Base-by-base conservation (phyloP, 2,888 invertebrate genomes). In the Microplitis deprimator region DNA sequence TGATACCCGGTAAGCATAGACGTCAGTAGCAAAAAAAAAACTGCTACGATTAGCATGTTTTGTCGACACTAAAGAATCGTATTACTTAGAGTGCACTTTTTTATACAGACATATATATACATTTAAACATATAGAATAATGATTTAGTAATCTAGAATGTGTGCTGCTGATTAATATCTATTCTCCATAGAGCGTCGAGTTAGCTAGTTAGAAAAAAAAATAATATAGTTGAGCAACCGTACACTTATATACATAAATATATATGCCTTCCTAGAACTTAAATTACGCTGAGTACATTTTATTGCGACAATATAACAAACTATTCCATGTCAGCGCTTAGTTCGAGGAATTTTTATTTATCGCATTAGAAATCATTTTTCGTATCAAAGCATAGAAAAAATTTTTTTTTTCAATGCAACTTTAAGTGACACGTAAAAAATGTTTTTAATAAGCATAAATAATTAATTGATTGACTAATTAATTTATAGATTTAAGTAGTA, bases 211-310 rank as follows among this genome's bases (percentile, higher is more conserved):
- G 41, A 50, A 59, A 17, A 69, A 69, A 50, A 50, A 40, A 17
- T 38, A 61, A 61, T 60, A 77, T 81, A 80, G 83, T 87, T 87
- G 84, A 84, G 87, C 86, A 86, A 87, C 83, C 84, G 83, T 82
- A 82, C 81, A 83, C 80, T 41, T 39, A 62, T 50, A 50, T 50
- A 13, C 0, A 5, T 50, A 50, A 50, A 13, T 50, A 50, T 50
- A 50, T 50, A 62, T n/a, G n/a, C 41, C 73, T 83, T 84, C 81
- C 84, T 85, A 84, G 83, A 82, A 84, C 83, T 87, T 85, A 81
- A 84, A 87, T 87, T 87, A 85, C 87, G 86, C 87, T 87, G 87
- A 87, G 84, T 73, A 75, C 61, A 73, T 77, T 78, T 74, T 59
- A 67, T 73, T 73, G 13, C 72, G 72, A 62, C 62, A 72, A 5